Percentiles rank a stretch among this genome's conserved stretches.
These are phyloP conservation scores for Rhinophrynus dorsalis DNA, from an alignment of 2,797 vertebrate genomes.

Conservation along the genomic window DNA sequence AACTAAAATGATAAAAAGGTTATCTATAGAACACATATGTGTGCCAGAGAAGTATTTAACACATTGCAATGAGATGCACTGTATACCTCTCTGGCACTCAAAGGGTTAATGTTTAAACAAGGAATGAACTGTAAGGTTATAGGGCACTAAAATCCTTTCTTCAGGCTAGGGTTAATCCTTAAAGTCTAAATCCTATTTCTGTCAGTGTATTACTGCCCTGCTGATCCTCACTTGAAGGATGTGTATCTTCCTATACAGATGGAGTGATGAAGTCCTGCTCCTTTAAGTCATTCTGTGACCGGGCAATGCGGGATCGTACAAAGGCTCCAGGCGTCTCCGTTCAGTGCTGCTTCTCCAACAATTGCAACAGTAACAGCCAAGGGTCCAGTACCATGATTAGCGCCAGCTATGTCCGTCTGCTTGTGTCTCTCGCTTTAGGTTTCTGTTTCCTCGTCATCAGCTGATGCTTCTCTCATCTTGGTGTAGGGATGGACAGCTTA, in stretches of 20 bases:
- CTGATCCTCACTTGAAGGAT: neutral
- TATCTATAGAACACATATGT: too few species aligned
- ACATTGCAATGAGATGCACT: too few species aligned
- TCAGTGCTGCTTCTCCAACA: constrained; percentile 83
- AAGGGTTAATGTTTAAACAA: too few species aligned
- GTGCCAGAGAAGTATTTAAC: too few species aligned
- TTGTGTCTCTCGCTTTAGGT: constrained; percentile 58
- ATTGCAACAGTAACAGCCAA: constrained; percentile 77
- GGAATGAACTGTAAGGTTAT: too few species aligned
- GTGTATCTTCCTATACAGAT: constrained; percentile 53
- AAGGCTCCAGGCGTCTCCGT: constrained; percentile 76
- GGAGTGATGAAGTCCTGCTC: constrained; percentile 90
- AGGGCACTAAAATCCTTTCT: neutral
- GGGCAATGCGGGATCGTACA: constrained; percentile 79
- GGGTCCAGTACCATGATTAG: constrained; percentile 56
- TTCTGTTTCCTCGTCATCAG: constrained; percentile 33
- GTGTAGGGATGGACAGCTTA: too few species aligned
- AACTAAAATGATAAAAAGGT: too few species aligned
- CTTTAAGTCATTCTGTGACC: constrained; percentile 86
- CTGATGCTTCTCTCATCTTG: constrained; percentile 6
- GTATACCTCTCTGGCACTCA: too few species aligned
- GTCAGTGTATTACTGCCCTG: neutral
- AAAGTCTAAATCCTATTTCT: neutral
- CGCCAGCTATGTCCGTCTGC: constrained; percentile 59
- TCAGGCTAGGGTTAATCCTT: neutral